Base-by-base conservation (phyloP, 2,888 invertebrate species). In the Erebia palarica region DNA sequence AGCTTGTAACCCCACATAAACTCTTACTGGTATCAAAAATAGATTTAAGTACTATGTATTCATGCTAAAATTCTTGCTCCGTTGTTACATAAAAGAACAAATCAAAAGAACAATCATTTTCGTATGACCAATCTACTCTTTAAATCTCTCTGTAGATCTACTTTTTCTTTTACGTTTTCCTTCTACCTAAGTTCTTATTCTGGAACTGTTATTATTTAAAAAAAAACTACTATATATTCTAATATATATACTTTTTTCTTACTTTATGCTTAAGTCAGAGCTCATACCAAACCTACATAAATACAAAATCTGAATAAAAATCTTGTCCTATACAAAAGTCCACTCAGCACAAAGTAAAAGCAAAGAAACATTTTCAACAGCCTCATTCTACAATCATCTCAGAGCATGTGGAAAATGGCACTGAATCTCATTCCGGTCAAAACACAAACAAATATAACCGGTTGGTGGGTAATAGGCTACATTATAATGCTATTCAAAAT, bases 401-500 rank as follows among this genome's bases (percentile, higher is more conserved):
- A 49, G 21, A 58, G n/a, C 16, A 60, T 49, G 59, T 65, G 63
- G 14, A 65, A 67, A 65, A 60, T 36, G 44, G 51, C 59, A 60
- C 59, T 68, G 68, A 59, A 73, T 51, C 66, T 68, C 67, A 63
- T 65, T 51, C 58, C 21, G 67, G 44, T 68, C 66, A 77, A 74
- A 55, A 69, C 69, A 72, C 63, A 71, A 51, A 64, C 68, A 72
- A 61, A 72, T 59, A 69, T 61, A 70, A 58, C 59, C 44, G 68
- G 47, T 69, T 69, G 83, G 84, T 87, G 87, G 83, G 84, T 88
- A 88, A 88, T 88, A 86, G 86, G 85, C 83, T 81, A 80, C 84
- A 86, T 89, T 85, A 89, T 79, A 76, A 85, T 83, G 77, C 85
- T 84, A 83, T 89, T 90, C 86, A 89, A 88, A 89, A 86, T 90